A percentile compares a stretch with the other conserved stretches of the same genome.
These are phyloP conservation scores for Aporrectodea caliginosa DNA, from an alignment of 1,140 invertebrate genomes.

Conservation along the genomic window DNA sequence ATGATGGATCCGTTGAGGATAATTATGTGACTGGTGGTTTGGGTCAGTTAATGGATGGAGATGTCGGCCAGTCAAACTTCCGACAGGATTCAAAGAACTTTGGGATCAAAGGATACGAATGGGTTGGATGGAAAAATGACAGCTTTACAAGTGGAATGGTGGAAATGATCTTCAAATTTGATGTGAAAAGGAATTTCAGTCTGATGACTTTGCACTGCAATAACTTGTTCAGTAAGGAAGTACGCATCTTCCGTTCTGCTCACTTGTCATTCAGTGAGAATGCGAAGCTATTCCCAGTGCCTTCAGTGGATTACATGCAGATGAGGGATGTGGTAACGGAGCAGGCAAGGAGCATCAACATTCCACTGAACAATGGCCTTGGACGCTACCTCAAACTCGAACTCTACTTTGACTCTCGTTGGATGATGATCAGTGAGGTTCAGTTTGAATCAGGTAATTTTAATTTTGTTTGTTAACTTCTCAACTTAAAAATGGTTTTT, in stretches of 20 bases:
- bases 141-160: slow-evolving; percentile 37
- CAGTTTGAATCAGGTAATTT: slow-evolving; percentile 51
- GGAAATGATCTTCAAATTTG: slow-evolving; percentile 73
- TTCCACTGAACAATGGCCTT: slow-evolving; percentile 78
- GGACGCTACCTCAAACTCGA: slow-evolving; percentile 76
- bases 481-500: too few species aligned
- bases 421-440: slow-evolving; percentile 87
- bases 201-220: slow-evolving; percentile 76
- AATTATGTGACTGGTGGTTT: slow-evolving; percentile 66
- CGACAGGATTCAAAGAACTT: slow-evolving; percentile 66
- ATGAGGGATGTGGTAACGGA: neutral
- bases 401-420: slow-evolving; percentile 73
- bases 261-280: slow-evolving; percentile 70
- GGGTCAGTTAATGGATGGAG: slow-evolving; percentile 76
- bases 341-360: slow-evolving; percentile 70
- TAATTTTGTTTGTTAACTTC: too few species aligned
- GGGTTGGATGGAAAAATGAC: slow-evolving; percentile 68
- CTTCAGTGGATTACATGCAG: slow-evolving; percentile 2
- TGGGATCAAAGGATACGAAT: slow-evolving; percentile 70
- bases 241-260: slow-evolving; percentile 63
- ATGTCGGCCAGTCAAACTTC: slow-evolving; percentile 72
- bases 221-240: slow-evolving; percentile 66
- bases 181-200: slow-evolving; percentile 78
- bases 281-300: neutral
- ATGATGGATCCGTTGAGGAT: slow-evolving; percentile 67